Conservation (phyloP, 2,797 vertebrate species). For the Lutjanus argentimaculatus region DNA sequence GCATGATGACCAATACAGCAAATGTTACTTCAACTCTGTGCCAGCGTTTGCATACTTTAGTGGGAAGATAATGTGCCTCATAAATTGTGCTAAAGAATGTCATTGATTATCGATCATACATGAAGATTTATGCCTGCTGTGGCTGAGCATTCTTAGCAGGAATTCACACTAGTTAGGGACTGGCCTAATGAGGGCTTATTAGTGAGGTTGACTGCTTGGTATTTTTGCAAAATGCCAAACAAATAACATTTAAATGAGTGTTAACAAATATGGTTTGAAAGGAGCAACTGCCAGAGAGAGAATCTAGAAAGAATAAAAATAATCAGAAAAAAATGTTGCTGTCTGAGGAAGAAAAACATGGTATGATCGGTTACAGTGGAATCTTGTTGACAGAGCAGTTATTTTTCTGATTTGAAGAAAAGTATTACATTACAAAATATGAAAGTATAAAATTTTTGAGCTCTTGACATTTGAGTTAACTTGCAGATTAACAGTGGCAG, state of each 20-base stretch:
- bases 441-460: slow-evolving; percentile 1
- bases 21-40: slow-evolving; percentile 37
- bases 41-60: slow-evolving; percentile 25
- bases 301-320: not conserved
- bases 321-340: not conserved
- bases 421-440: not conserved
- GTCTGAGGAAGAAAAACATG: slow-evolving; percentile 4
- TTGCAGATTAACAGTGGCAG: slow-evolving; percentile 29
- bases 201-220: slow-evolving; percentile 40
- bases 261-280: slow-evolving; percentile 33
- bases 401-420: slow-evolving; percentile 12
- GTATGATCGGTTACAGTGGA: not conserved
- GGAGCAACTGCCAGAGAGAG: not conserved
- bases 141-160: slow-evolving; percentile 42
- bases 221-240: slow-evolving; percentile 65
- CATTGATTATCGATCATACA: slow-evolving; percentile 63
- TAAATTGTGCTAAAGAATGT: slow-evolving; percentile 52
- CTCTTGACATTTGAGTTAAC: slow-evolving; percentile 20
- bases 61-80: slow-evolving; percentile 42
- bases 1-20: slow-evolving; percentile 35
- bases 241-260: slow-evolving; percentile 45
- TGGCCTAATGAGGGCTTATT: slow-evolving; percentile 62
- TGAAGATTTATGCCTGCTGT: slow-evolving; percentile 30
- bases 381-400: not conserved
- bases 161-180: slow-evolving; percentile 28